phyloP scores from a whole-genome alignment of 2,113 vertebrate genomes.

The Channa argus region DNA sequence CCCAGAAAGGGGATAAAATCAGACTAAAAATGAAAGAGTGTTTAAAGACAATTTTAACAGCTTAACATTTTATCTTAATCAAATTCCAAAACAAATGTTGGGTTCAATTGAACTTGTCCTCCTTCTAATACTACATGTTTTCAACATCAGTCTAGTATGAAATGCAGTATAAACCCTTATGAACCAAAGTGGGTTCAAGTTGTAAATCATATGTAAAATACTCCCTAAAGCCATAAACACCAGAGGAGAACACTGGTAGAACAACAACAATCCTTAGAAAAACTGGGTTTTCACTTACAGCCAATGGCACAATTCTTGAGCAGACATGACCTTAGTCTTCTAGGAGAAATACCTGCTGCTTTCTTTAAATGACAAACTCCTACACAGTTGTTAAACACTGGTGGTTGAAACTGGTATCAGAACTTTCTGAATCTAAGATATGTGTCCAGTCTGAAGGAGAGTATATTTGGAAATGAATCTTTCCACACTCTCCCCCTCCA shows the following conservation, averaged over 20 bases:
- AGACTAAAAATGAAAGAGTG: conserved; percentile 3
- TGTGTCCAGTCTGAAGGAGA: conserved; percentile 89
- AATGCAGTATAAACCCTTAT: conserved; percentile 2
- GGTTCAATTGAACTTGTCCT: conserved; percentile 18
- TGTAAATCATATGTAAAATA: not conserved
- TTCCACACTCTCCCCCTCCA: conserved; percentile 90
- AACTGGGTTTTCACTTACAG: not conserved
- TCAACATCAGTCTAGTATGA: not conserved
- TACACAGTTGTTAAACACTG: not conserved
- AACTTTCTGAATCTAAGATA: conserved; percentile 56
- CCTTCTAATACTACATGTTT: not conserved
- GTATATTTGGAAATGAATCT: conserved; percentile 89
- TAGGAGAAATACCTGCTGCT: conserved; percentile 4
- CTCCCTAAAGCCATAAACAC: not conserved
- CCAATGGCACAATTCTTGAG: not conserved
- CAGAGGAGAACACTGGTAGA: not conserved
- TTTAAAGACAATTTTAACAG: conserved; percentile 30
- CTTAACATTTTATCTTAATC: conserved; percentile 36
- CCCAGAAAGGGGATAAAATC: conserved; percentile 20
- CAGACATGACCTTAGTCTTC: not conserved
- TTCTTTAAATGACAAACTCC: conserved; percentile 6
- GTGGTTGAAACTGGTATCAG: not conserved
- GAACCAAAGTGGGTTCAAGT: not conserved
- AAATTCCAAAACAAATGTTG: conserved; percentile 28
- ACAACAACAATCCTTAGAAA: not conserved